These are phyloP conservation scores for Aythya baeri DNA, from an alignment of 2,113 vertebrate genomes.

Conservation along the genomic window DNA sequence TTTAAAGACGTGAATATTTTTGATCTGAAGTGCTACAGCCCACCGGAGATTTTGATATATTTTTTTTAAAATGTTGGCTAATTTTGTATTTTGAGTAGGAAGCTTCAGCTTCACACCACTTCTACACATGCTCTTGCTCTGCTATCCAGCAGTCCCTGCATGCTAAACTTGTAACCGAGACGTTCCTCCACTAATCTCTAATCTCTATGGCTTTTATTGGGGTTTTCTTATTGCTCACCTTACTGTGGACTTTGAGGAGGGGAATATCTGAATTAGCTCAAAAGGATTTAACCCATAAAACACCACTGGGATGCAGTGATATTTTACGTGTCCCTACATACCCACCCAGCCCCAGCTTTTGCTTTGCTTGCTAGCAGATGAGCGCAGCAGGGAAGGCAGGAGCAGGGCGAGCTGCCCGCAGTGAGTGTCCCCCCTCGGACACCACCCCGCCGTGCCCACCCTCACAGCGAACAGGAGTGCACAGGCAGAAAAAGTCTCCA, in stretches of 20 bases:
- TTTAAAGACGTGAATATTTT: constrained; percentile 24
- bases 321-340: background rate
- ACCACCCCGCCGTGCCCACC: accelerated
- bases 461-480: background rate
- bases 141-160: background rate
- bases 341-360: background rate
- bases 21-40: background rate
- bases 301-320: background rate
- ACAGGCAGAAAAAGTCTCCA: background rate
- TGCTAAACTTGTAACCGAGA: background rate
- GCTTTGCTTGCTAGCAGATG: background rate
- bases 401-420: background rate
- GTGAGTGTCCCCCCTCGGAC: background rate
- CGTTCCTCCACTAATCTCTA: background rate
- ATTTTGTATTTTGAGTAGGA: constrained; percentile 60
- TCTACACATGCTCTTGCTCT: background rate
- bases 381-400: background rate
- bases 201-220: constrained; percentile 42
- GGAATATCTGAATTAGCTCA: background rate
- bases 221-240: constrained; percentile 48
- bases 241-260: background rate
- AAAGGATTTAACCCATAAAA: background rate
- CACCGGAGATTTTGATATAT: background rate
- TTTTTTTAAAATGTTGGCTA: constrained; percentile 1
- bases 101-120: constrained; percentile 34